Evolutionary conservation across 2,797 vertebrate species (phyloP).

Genomic region (Strix occidentalis): DNA sequence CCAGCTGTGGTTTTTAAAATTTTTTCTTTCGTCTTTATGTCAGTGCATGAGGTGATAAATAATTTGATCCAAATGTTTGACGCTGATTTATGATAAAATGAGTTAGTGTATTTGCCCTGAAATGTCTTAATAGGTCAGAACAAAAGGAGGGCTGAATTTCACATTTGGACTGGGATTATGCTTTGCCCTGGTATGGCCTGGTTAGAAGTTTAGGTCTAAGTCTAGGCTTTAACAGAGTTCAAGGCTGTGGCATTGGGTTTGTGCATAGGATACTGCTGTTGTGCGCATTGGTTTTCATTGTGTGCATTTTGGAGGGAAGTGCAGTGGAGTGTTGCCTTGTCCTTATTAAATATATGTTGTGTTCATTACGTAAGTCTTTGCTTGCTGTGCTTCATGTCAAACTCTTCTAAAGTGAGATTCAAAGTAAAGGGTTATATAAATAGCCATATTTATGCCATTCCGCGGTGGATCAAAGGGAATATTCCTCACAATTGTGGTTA

Average conservation of each 20-base stretch:
- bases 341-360: background rate
- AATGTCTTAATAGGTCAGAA: background rate
- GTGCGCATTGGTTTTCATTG: accelerated
- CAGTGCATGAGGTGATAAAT: background rate
- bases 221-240: background rate
- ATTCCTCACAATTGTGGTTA: constrained; percentile 51
- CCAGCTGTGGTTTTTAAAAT: background rate
- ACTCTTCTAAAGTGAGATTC: constrained; percentile 45
- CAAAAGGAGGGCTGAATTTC: background rate
- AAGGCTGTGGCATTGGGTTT: background rate
- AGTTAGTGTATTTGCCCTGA: background rate
- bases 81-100: background rate
- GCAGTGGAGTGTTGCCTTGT: background rate
- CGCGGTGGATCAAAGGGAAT: constrained; percentile 55
- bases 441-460: constrained; percentile 48
- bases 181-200: background rate
- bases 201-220: background rate
- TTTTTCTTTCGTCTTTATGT: background rate
- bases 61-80: background rate
- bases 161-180: accelerated
- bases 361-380: background rate
- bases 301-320: background rate
- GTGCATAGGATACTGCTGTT: background rate
- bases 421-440: constrained; percentile 58
- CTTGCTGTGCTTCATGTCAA: background rate